Base-by-base conservation (phyloP, 2,888 invertebrate genomes). In the Agrilus cyanescens region DNA sequence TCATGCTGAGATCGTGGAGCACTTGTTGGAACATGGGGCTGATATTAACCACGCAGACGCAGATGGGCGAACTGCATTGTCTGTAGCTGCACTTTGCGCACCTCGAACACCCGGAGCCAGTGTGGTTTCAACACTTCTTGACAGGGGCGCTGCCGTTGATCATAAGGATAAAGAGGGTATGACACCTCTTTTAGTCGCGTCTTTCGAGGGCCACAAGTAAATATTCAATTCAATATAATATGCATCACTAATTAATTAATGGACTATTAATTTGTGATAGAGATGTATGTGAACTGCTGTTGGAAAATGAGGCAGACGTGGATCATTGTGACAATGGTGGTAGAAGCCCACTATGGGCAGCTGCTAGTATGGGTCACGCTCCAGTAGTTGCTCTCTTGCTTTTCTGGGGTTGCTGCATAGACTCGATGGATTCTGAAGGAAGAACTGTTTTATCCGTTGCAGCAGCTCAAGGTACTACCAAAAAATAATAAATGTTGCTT, bases 321-420 rank as follows among this genome's bases (percentile, higher is more conserved):
- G 94, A 95, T 62, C 83, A 89, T 45, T 75, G 78, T 36, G 91
- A 93, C 62, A 75, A 75, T 40, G 80, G 81, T 44, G 89, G 89
- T 0, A 75, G 90, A 38, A 86, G 87, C 2, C 88, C 90, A 3
- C 69, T 93, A 49, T 93, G 93, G 83, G 91, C 91, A 7, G 93
- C 91, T 0, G 91, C 91, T 6, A 86, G 89, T 10, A 91, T 91
- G 67, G 93, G 94, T 0, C 93, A 93, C 66, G 84, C 88, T 16
- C 74, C 80, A 12, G 84, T 91, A 1, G 87, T 91, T 1, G 82
- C 86, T 12, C 72, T 91, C 50, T 70, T 95, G 50, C 73, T 95
- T 49, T 93, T 91, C 70, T 94, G 94, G 94, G 94, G 94, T 32
- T 93, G 93, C 48, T 88, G 90, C 58, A 89, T 94, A 40, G 95